phyloP scores from a whole-genome alignment of 2,888 invertebrate genomes.

The Neoascia interrupta region DNA sequence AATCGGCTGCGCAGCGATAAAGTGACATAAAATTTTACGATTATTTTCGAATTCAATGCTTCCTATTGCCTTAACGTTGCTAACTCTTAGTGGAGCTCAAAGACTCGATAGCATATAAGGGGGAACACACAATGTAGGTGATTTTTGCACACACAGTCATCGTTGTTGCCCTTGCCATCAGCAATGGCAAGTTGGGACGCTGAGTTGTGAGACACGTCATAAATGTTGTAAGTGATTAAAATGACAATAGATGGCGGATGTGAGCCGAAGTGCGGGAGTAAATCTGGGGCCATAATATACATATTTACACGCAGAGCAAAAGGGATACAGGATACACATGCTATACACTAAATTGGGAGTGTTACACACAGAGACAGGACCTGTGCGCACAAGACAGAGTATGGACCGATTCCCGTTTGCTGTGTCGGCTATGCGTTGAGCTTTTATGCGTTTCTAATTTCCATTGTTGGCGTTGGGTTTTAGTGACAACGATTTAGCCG shows the following conservation, averaged over 20 bases:
- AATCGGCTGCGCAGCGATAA: constrained; percentile 65
- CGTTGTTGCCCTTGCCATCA: constrained; percentile 3
- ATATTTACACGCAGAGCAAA: too few species aligned
- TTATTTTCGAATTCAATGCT: constrained; percentile 63
- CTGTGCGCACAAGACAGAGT: constrained; percentile 1
- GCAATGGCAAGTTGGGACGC: constrained; percentile 25
- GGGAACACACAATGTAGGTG: constrained; percentile 31
- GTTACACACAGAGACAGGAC: too few species aligned
- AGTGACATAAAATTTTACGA: constrained; percentile 66
- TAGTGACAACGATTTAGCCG: neutral
- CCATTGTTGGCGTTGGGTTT: constrained; percentile 26
- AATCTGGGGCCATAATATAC: neutral
- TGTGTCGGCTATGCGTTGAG: constrained; percentile 26
- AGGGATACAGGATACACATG: neutral
- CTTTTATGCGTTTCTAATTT: constrained; percentile 57
- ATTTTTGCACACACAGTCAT: constrained; percentile 37
- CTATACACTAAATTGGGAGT: constrained; percentile 46
- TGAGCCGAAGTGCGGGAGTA: constrained; percentile 5
- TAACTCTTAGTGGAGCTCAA: neutral
- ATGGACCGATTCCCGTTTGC: constrained; percentile 35
- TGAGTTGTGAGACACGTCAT: constrained; percentile 57
- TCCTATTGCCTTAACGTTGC: constrained; percentile 32
- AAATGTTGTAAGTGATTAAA: constrained; percentile 67
- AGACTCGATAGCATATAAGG: neutral
- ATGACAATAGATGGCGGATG: constrained; percentile 48